Conservation (phyloP, 2,113 vertebrate genomes). For the Emydocephalus ijimae region DNA sequence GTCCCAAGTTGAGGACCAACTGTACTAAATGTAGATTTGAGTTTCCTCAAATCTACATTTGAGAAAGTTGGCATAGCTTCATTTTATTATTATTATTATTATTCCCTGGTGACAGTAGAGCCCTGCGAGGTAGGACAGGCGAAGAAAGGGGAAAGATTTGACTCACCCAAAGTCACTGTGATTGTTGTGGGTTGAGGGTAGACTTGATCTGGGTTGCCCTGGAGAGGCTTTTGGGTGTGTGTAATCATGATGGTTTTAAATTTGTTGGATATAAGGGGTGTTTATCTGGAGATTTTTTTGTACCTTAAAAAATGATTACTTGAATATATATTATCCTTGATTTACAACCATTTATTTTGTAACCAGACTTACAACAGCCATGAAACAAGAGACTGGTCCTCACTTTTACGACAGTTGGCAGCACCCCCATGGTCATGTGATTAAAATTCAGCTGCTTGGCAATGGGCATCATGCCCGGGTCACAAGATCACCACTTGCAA, state of each 20-base stretch:
- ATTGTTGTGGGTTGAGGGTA: not conserved
- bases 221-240: not conserved
- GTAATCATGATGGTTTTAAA: not conserved
- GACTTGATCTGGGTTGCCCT: not conserved
- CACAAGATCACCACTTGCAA: not conserved
- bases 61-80: not conserved
- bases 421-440: not conserved
- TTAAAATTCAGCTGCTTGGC: not conserved
- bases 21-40: not conserved
- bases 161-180: not conserved
- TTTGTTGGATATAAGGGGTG: not conserved
- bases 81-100: not conserved
- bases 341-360: not conserved
- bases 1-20: not conserved
- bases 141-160: not conserved
- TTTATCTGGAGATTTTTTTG: not conserved
- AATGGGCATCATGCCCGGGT: not conserved
- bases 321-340: not conserved
- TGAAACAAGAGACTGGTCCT: not conserved
- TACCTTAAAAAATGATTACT: not conserved
- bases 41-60: not conserved
- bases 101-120: not conserved
- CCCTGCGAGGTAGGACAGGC: not conserved
- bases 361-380: not conserved
- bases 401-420: not conserved